These are phyloP conservation scores for Astreopora myriophthalma DNA, from an alignment of 64 coral and sea anemone genomes.

Conservation along the genomic window DNA sequence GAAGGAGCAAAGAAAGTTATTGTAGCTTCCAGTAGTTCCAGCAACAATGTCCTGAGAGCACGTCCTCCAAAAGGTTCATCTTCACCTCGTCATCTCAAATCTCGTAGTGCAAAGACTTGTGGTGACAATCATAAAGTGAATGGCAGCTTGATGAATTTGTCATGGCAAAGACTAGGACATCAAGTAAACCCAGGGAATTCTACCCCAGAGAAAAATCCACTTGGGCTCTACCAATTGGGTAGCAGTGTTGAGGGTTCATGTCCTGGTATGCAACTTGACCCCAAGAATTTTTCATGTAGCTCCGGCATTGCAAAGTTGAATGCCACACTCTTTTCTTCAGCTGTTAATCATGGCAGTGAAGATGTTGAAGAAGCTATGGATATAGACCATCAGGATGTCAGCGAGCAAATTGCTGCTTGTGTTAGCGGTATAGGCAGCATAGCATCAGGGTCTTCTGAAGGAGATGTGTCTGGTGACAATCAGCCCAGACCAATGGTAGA, in stretches of 20 bases:
- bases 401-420: slow-evolving; percentile 1
- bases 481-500: background rate
- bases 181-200: background rate
- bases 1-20: slow-evolving; percentile 46
- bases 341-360: background rate
- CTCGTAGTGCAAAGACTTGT: background rate
- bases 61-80: background rate
- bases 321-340: slow-evolving; percentile 26
- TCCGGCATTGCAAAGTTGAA: slow-evolving; percentile 35
- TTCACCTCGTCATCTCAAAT: background rate
- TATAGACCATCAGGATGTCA: slow-evolving; percentile 84
- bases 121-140: background rate
- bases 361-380: slow-evolving; percentile 93
- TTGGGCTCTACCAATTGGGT: background rate
- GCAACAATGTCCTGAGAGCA: background rate
- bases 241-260: background rate
- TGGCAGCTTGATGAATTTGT: background rate
- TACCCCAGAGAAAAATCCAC: background rate
- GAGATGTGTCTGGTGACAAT: background rate
- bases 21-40: background rate
- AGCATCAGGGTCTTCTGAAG: background rate
- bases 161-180: background rate
- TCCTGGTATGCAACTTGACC: background rate
- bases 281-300: background rate
- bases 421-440: background rate